These are phyloP conservation scores for Pterostichus niger DNA, from an alignment of 2,888 invertebrate genomes.

Conservation along the genomic window DNA sequence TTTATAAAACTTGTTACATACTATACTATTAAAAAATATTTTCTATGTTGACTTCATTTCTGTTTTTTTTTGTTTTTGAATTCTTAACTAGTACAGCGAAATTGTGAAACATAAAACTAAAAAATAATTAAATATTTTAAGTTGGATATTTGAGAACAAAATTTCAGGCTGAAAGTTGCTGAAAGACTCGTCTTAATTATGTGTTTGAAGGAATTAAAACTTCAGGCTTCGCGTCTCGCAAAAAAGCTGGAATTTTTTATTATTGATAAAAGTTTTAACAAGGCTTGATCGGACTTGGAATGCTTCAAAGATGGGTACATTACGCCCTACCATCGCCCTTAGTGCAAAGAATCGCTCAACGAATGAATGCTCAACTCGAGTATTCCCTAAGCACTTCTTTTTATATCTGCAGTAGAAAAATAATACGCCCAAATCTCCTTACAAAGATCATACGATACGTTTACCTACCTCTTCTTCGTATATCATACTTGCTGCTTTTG, in stretches of 20 bases:
- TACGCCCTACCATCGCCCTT: not conserved
- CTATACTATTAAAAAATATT: no score
- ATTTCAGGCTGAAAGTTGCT: conserved; percentile 26
- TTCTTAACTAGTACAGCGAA: no score
- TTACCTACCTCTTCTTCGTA: not conserved
- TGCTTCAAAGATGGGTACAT: conserved; percentile 40
- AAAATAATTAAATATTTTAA: conserved; percentile 31
- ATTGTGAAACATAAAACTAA: no score
- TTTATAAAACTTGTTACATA: no score
- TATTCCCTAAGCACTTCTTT: conserved; percentile 2
- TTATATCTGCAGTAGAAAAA: not conserved
- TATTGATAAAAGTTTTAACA: conserved; percentile 54
- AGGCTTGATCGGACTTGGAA: conserved; percentile 44
- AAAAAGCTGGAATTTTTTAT: conserved; percentile 52
- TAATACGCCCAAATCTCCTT: conserved; percentile 24
- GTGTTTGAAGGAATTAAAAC: conserved; percentile 51
- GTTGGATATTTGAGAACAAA: not conserved
- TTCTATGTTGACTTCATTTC: no score
- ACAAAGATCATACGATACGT: conserved; percentile 32
- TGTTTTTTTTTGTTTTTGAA: no score
- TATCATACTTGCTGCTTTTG: not conserved
- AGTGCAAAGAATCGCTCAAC: not conserved
- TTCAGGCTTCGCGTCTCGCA: conserved; percentile 40
- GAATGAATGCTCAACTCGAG: no score
- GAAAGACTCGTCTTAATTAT: conserved; percentile 53